Percentiles rank a stretch among this genome's conserved stretches.
phyloP scores from a whole-genome alignment of 2,797 vertebrate genomes.

The Crocodylus rhombifer region DNA sequence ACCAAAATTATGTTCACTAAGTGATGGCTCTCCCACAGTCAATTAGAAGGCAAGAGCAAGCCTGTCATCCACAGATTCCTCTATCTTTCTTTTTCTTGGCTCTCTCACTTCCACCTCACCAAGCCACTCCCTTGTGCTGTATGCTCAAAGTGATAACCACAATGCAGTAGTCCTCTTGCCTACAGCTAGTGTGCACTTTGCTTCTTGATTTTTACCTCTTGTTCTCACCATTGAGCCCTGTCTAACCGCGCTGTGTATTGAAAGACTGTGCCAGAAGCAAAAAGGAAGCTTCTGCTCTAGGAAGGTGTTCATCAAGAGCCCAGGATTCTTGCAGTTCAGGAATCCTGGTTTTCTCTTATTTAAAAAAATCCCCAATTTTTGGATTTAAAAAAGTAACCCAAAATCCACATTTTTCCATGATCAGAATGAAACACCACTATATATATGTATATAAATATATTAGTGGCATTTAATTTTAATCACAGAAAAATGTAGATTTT shows the following conservation, averaged over 20 bases:
- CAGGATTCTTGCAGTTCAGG: background rate
- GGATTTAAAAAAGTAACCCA: too few species aligned
- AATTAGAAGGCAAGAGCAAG: too few species aligned
- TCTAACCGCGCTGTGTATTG: background rate
- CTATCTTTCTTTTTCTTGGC: background rate
- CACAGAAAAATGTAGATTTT: too few species aligned
- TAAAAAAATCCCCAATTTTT: too few species aligned
- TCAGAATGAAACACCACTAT: too few species aligned
- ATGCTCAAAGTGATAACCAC: background rate
- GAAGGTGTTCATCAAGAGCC: constrained; percentile 16
- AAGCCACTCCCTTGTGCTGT: background rate
- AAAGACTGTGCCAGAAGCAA: background rate
- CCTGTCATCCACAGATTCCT: background rate
- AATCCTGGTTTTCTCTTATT: too few species aligned
- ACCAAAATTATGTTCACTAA: too few species aligned
- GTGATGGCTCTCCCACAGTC: too few species aligned
- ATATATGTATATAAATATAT: too few species aligned
- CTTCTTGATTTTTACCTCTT: background rate
- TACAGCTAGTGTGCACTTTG: background rate
- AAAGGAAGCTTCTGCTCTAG: constrained; percentile 24
- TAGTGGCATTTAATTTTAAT: too few species aligned
- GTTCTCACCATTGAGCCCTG: background rate
- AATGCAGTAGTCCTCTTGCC: background rate
- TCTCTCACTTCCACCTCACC: background rate
- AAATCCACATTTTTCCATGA: too few species aligned